phyloP scores from a whole-genome alignment of 1,140 invertebrate species.

The Hypothenemus hampei region DNA sequence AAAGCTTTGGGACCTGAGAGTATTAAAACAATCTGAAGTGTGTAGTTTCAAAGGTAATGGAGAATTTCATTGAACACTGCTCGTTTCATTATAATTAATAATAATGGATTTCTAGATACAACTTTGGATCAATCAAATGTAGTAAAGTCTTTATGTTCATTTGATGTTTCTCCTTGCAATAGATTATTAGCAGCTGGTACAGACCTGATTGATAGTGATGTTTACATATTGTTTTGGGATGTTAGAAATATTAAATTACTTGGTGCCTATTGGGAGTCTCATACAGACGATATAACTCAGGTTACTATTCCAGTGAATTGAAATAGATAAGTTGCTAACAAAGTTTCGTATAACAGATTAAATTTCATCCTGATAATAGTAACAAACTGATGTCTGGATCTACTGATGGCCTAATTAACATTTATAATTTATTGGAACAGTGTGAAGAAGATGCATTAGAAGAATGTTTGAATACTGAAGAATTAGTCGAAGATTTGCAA shows the following conservation, averaged over 20 bases:
- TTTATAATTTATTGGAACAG: constrained; percentile 71
- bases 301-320: constrained; percentile 42
- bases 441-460: constrained; percentile 77
- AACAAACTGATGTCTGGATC: constrained; percentile 70
- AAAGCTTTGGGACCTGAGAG: constrained; percentile 61
- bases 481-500: constrained; percentile 63
- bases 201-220: constrained; percentile 63
- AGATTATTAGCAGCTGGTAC: constrained; percentile 72
- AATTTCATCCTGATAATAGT: constrained; percentile 69
- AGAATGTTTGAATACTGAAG: constrained; percentile 78
- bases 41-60: constrained; percentile 26
- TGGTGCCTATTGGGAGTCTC: constrained; percentile 82
- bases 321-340: not conserved
- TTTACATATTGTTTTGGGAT: constrained; percentile 82
- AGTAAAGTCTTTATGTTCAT: constrained; percentile 59
- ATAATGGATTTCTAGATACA: constrained; percentile 27
- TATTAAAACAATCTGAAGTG: constrained; percentile 48
- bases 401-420: constrained; percentile 80
- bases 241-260: constrained; percentile 60
- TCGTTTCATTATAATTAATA: not conserved
- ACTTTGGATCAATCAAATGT: constrained; percentile 39
- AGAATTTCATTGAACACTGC: not conserved
- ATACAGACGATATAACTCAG: constrained; percentile 78
- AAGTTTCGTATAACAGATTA: constrained; percentile 29
- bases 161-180: constrained; percentile 72